These are phyloP conservation scores for Psephotus haematonotus DNA, from an alignment of 2,113 vertebrate species.

Conservation along the genomic window DNA sequence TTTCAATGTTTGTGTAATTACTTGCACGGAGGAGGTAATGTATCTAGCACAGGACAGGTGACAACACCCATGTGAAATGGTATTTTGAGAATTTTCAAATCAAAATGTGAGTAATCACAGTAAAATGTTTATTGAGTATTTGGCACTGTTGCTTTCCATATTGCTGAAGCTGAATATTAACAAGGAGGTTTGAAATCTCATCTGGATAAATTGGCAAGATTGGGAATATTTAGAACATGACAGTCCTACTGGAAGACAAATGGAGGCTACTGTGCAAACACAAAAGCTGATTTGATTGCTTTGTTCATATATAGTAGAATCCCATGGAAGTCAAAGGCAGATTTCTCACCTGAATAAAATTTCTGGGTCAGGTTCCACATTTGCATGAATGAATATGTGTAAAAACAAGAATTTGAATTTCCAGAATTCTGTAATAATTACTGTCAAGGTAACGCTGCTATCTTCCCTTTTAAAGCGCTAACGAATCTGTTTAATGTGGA, in stretches of 20 bases:
- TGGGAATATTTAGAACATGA: background rate
- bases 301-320: background rate
- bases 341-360: slow-evolving; percentile 31
- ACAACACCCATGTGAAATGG: background rate
- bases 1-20: slow-evolving; percentile 10
- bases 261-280: background rate
- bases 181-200: background rate
- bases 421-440: background rate
- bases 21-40: background rate
- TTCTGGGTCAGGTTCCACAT: background rate
- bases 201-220: slow-evolving; percentile 18
- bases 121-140: background rate
- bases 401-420: slow-evolving; percentile 9
- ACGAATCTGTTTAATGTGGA: background rate
- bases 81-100: slow-evolving; percentile 10
- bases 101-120: background rate
- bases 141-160: background rate
- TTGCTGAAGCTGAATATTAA: slow-evolving; percentile 7
- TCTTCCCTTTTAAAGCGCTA: slow-evolving; percentile 18
- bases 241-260: background rate
- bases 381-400: slow-evolving; percentile 4
- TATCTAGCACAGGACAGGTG: background rate
- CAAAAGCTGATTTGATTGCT: background rate
- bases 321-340: background rate
- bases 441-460: background rate